Evolutionary conservation across 2,113 vertebrate species (phyloP), one percentile per base, ranked within the genome.

Genomic region (Dendropsophus ebraccatus): DNA sequence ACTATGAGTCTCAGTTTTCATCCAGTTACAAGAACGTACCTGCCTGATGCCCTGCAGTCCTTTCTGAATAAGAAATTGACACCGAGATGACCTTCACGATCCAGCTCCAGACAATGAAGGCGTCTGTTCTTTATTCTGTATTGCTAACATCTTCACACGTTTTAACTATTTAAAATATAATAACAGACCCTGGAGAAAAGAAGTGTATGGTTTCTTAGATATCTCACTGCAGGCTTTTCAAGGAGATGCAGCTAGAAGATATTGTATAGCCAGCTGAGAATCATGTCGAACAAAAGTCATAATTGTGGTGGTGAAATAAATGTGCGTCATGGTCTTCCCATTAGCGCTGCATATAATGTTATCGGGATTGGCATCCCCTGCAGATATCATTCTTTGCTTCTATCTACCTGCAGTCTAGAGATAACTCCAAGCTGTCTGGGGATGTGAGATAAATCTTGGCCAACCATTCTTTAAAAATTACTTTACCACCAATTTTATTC

Each of bases 61-160:
- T 35, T 49, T 52, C 56, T n/a, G 58, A 73, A 41, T 30, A 19
- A 45, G 49, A 85, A 77, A 67, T n/a, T 50, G 83, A 85, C 73
- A 85, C 83, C 73, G 11, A 1, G 30, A 17, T 50, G 65, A 52
- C 47, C 62, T 70, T 72, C 47, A 70, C 19, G 0, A 75, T 60
- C 82, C 35, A 16, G 17, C 54, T 47, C 23, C 72, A 84, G 35
- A 74, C 70, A 84, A 75, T 28, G n/a, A 75, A 41, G 70, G 30
- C 23, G 82, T 9, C 54, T 75, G 54, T 84, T 75, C 70, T 30
- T 30, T 74, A 60, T 45, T 69, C 28, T 28, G 35, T 25, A 45
- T 45, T 74, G n/a, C 52, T 69, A 45, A 69, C 45, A 50, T 52
- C 47, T 67, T 50, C n/a, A 67, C 80, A 67, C 62, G 30, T 82